Conservation (phyloP, 2,888 invertebrate genomes). For the Amblyteles armatorius region DNA sequence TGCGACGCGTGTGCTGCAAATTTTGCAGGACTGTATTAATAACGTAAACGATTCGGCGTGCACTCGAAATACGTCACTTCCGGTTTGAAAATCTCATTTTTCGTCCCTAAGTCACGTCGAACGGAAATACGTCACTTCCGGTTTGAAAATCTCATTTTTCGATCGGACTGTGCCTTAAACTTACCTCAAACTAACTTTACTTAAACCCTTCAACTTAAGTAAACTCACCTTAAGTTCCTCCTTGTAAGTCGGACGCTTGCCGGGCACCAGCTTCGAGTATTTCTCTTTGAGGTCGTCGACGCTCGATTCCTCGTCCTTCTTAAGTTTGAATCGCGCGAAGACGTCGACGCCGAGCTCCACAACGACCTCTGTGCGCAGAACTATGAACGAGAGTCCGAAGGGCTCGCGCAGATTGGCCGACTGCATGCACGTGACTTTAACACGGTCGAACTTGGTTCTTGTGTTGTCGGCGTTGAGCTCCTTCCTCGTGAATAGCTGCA, state of each 20-base stretch:
- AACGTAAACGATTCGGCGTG: no score
- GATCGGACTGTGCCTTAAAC: no score
- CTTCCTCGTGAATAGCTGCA: constrained; percentile 81
- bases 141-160: no score
- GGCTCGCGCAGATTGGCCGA: constrained; percentile 80
- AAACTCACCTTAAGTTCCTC: no score
- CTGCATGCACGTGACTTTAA: constrained; percentile 82
- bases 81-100: no score
- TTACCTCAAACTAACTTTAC: no score
- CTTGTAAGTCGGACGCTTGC: constrained; percentile 75
- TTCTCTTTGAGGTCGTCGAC: constrained; percentile 78
- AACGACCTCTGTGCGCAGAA: constrained; percentile 78
- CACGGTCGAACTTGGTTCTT: constrained; percentile 79
- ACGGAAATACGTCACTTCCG: no score
- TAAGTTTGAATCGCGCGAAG: constrained; percentile 81
- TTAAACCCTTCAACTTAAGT: no score
- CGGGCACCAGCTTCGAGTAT: constrained; percentile 72
- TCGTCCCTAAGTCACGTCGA: no score
- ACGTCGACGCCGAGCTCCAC: constrained; percentile 78
- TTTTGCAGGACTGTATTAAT: no score
- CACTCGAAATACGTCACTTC: no score
- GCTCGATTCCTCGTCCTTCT: constrained; percentile 64
- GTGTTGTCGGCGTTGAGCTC: constrained; percentile 79
- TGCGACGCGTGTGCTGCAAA: no score
- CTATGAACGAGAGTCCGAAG: constrained; percentile 79